phyloP scores from a whole-genome alignment of 2,113 vertebrate genomes.

The Mola mola region DNA sequence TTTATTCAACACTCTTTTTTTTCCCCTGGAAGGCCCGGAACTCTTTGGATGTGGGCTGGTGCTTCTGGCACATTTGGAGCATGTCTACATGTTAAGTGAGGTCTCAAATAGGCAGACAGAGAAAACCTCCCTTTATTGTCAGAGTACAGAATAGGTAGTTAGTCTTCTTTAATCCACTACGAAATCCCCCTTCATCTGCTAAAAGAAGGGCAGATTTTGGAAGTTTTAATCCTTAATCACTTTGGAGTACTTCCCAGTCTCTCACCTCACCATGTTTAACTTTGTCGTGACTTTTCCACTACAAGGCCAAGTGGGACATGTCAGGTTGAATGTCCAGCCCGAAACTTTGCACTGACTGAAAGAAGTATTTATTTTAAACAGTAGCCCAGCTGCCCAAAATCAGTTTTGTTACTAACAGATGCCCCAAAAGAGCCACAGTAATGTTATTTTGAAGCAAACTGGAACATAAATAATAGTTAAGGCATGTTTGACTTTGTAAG shows the following conservation, averaged over 20 bases:
- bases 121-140: constrained; percentile 5
- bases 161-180: constrained; percentile 36
- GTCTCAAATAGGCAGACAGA: constrained; percentile 5
- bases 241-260: constrained; percentile 53
- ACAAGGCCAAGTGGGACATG: constrained; percentile 13
- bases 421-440: constrained; percentile 9
- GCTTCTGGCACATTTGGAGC: constrained; percentile 30
- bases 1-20: constrained; percentile 53
- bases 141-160: constrained; percentile 28
- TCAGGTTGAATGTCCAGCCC: constrained; percentile 25
- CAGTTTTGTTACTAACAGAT: constrained; percentile 6
- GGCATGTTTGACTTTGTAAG: background rate
- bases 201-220: constrained; percentile 44
- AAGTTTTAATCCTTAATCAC: constrained; percentile 55
- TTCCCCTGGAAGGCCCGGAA: constrained; percentile 20
- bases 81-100: background rate
- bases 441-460: constrained; percentile 16
- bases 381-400: constrained; percentile 17
- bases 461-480: constrained; percentile 16
- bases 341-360: constrained; percentile 20
- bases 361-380: constrained; percentile 36
- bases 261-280: constrained; percentile 41
- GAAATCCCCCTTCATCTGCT: constrained; percentile 47
- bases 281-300: constrained; percentile 38
- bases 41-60: constrained; percentile 42